Conservation (phyloP, 2,888 invertebrate genomes). For the Argyresthia goedartella region DNA sequence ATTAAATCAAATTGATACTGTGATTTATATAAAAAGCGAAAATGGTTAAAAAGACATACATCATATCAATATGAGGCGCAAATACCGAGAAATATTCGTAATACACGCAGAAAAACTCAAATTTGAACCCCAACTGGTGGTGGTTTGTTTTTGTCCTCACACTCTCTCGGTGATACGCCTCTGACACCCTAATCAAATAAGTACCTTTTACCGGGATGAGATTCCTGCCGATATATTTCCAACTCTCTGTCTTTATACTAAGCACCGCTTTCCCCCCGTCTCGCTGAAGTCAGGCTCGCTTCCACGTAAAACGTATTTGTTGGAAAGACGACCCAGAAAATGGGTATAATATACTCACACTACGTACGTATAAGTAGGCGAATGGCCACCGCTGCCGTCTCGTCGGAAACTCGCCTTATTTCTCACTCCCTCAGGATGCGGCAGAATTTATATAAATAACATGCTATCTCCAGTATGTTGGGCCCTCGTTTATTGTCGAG, state of each 20-base stretch:
- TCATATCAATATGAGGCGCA: too few species aligned
- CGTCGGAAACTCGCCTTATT: constrained; percentile 46
- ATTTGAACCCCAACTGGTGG: constrained; percentile 66
- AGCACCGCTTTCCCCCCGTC: constrained; percentile 13
- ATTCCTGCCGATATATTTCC: constrained; percentile 19
- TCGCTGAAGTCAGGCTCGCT: constrained; percentile 32
- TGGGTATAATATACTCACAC: constrained; percentile 71
- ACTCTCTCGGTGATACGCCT: constrained; percentile 64
- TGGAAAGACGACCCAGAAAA: constrained; percentile 72
- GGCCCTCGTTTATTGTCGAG: constrained; percentile 57
- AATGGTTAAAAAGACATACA: too few species aligned
- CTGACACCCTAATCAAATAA: constrained; percentile 72
- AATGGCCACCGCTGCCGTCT: constrained; percentile 22
- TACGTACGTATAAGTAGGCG: constrained; percentile 20
- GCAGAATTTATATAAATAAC: constrained; percentile 64
- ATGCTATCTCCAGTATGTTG: constrained; percentile 53
- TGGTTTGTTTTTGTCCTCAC: constrained; percentile 38
- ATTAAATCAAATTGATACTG: too few species aligned
- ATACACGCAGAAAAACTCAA: constrained; percentile 64
- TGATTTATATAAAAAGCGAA: too few species aligned
- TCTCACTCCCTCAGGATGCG: constrained; percentile 61
- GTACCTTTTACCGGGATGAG: constrained; percentile 63
- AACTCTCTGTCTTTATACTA: constrained; percentile 23
- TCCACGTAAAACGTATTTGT: constrained; percentile 71
- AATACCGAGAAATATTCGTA: neutral